phyloP scores from a whole-genome alignment of 1,140 invertebrate species.

The Hypothenemus hampei region DNA sequence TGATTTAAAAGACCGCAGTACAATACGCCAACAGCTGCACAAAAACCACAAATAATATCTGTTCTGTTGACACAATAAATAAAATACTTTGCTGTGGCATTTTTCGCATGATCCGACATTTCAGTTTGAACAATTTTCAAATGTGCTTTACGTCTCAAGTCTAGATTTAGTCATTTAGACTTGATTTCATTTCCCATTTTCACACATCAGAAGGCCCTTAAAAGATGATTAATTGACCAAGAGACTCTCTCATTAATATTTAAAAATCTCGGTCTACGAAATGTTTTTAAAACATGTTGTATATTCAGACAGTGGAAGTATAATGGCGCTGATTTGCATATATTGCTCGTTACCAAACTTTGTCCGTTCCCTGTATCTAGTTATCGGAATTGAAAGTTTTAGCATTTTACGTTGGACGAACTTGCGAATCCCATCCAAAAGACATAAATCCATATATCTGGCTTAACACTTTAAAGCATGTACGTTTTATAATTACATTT shows the following conservation, averaged over 20 bases:
- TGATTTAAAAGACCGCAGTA: conserved; percentile 3
- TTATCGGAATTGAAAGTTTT: conserved; percentile 28
- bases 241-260: too few relatives aligned
- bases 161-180: too few relatives aligned
- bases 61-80: conserved; percentile 6
- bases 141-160: conserved; percentile 6
- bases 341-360: conserved; percentile 30
- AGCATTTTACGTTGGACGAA: conserved; percentile 24
- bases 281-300: conserved; percentile 28
- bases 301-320: conserved; percentile 26
- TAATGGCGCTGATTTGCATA: conserved; percentile 31
- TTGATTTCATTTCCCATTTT: too few relatives aligned
- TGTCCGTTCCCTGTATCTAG: conserved; percentile 24
- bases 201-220: too few relatives aligned
- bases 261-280: background rate
- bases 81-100: conserved; percentile 2
- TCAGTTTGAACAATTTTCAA: conserved; percentile 1
- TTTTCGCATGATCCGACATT: conserved; percentile 5
- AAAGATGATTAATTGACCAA: too few relatives aligned
- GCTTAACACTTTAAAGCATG: conserved; percentile 8
- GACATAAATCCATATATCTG: conserved; percentile 14
- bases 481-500: conserved; percentile 9
- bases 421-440: conserved; percentile 6
- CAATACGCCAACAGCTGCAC: background rate
- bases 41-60: conserved; percentile 2